Percentiles rank a stretch among this genome's conserved stretches.
These are phyloP conservation scores for Perca schrenkii DNA, from an alignment of 2,113 vertebrate genomes.

Conservation along the genomic window DNA sequence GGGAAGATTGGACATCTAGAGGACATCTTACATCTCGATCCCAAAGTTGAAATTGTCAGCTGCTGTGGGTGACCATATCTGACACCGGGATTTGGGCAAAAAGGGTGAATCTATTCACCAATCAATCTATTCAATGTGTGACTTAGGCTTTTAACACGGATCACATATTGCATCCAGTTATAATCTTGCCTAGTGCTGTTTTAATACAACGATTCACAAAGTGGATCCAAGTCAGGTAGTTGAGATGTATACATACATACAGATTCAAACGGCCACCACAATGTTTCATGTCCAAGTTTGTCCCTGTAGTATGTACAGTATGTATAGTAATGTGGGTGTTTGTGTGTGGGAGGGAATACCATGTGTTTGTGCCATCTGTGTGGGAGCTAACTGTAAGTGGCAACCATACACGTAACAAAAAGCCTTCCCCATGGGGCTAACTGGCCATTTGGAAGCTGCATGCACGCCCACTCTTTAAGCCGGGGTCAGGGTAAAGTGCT, in stretches of 20 bases:
- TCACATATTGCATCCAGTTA: not conserved
- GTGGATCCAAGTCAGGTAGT: not conserved
- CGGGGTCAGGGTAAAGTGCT: slow-evolving; percentile 37
- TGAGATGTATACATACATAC: not conserved
- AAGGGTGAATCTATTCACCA: not conserved
- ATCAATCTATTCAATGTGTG: too few relatives aligned
- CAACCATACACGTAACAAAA: slow-evolving; percentile 28
- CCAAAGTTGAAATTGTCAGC: slow-evolving; percentile 5
- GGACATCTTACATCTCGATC: slow-evolving; percentile 53
- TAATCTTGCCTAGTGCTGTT: not conserved
- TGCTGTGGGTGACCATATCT: slow-evolving; percentile 5
- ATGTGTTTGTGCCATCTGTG: slow-evolving; percentile 8
- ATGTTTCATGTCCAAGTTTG: not conserved
- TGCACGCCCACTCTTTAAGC: slow-evolving; percentile 50
- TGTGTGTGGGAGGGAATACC: slow-evolving; percentile 20
- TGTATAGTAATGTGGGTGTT: not conserved
- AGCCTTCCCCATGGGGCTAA: slow-evolving; percentile 16
- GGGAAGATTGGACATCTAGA: slow-evolving; percentile 45
- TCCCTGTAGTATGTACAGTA: not conserved
- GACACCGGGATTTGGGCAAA: not conserved
- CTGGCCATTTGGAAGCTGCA: slow-evolving; percentile 19
- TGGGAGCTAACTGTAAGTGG: slow-evolving; percentile 41
- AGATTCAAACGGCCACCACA: not conserved
- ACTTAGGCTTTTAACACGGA: not conserved
- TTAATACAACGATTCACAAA: not conserved